These are phyloP conservation scores for Trichopoda pennipes DNA, from an alignment of 2,888 invertebrate genomes.

Conservation along the genomic window DNA sequence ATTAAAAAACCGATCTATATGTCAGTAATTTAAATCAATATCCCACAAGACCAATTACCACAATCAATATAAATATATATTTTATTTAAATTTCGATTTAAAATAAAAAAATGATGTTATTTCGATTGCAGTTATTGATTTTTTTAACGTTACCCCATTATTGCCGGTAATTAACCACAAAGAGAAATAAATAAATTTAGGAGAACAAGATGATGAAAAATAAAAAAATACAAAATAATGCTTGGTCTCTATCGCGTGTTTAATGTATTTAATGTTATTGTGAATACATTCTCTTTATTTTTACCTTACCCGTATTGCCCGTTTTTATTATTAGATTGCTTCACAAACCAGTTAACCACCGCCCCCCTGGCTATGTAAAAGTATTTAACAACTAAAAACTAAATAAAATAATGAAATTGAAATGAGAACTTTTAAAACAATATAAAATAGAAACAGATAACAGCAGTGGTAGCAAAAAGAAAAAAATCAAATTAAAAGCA, in stretches of 20 bases:
- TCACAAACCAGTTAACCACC: neutral
- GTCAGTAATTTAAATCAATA: neutral
- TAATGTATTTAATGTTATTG: conserved; percentile 10
- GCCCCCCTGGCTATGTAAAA: conserved; percentile 2
- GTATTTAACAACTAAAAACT: neutral
- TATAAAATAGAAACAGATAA: too few species aligned
- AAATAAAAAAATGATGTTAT: conserved; percentile 18
- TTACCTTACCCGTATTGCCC: neutral
- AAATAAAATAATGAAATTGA: neutral
- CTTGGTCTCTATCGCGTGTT: conserved; percentile 40
- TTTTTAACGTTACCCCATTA: conserved; percentile 27
- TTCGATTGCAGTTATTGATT: conserved; percentile 18
- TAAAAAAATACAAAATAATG: conserved; percentile 6
- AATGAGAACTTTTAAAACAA: neutral
- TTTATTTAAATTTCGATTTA: conserved; percentile 6
- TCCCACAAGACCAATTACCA: conserved; percentile 2
- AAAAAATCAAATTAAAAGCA: too few species aligned
- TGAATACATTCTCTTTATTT: conserved; percentile 8
- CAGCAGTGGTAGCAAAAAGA: too few species aligned
- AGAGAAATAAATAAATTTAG: conserved; percentile 15
- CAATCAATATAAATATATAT: neutral
- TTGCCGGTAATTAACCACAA: conserved; percentile 18
- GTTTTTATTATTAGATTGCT: neutral
- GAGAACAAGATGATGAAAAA: conserved; percentile 4
- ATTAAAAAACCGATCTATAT: neutral